Base-by-base conservation (phyloP, 2,888 invertebrate genomes). In the Drosophila atroscutellata region DNA sequence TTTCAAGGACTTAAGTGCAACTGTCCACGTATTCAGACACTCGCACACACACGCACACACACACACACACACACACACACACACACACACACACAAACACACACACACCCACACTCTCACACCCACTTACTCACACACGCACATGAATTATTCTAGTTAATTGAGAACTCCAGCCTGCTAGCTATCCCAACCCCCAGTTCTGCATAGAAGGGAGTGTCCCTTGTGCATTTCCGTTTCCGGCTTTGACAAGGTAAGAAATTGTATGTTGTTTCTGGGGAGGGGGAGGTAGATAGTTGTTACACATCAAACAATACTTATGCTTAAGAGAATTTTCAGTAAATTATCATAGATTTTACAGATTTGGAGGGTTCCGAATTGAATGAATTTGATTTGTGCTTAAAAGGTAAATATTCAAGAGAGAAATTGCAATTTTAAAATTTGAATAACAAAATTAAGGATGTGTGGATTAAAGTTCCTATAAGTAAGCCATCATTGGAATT, bases 161-260 rank as follows among this genome's bases (percentile, higher is more conserved):
- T 69, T 77, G 65, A 50, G 71, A 70, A n/a, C 74, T 63, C 42
- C 34, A 24, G 20, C 15, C 34, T 58, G 24, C 24, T 20, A 20
- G 6, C 42, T n/a, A 5, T n/a, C 20, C 20, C 56, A 2, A 26
- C 18, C 39, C 26, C 26, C 11, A 36, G 0, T 15, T 13, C 9
- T 54, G 24, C 32, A 7, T 1, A 30, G 11, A 39, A 55, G 77
- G 69, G 73, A 32, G 63, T 61, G 74, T 77, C 69, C 58, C 77
- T 39, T 36, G 68, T 54, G 67, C 76, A 80, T 75, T 83, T 86
- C 88, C 87, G 86, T 72, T 87, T 86, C 88, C 86, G 87, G 77
- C 67, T 62, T 66, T 71, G 79, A 82, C 71, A 67, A 45, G 54
- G n/a, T 34, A 52, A 61, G 58, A 57, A 45, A 20, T 49, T 37